Base-by-base conservation (phyloP, 1,140 invertebrate species). In the Octopus bimaculoides region DNA sequence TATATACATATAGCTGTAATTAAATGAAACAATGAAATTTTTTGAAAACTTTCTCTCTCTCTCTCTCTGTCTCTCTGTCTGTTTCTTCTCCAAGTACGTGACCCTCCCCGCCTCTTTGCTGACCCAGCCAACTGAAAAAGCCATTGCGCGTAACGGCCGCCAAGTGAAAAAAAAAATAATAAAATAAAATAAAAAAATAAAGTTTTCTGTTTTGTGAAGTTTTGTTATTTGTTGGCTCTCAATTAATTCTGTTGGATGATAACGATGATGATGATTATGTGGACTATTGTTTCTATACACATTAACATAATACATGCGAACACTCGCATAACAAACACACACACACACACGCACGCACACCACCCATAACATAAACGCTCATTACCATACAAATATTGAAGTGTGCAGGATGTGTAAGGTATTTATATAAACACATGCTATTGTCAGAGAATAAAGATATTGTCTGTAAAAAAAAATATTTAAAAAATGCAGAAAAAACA, bases 361-460 rank as follows among this genome's bases (percentile, higher is more conserved):
- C 0, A 41, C 26, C 26, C 26, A 41, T 41, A 41, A 41, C 26
- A 41, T 41, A 2, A 41, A 41, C 26, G 26, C 26, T 41, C 26
- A 41, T 41, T 41, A 41, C 2, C 26, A 69, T 69, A 69, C 66
- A n/a, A 69, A 14, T 69, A 69, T 20, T 69, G 26, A 14, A 69
- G 66, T 69, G 66, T 69, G 66, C 66, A 69, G 66, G 26, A 69
- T n/a, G 26, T 69, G 66, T 69, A 4, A 69, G 66, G 66, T 69
- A 69, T 69, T 69, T 69, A 0, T 41, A 69, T 69, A 69, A 69
- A 69, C 66, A 69, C 66, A 69, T 6, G 66, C 66, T 69, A 69
- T 69, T 69, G 66, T 69, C 17, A 69, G 66, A 69, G 14, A 69
- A 69, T 69, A 69, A 69, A 69, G 66, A 69, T 69, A 69, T 69